Evolutionary conservation across 2,113 vertebrate species (phyloP), one percentile per base, ranked within the genome.

Genomic region (Candoia aspera): DNA sequence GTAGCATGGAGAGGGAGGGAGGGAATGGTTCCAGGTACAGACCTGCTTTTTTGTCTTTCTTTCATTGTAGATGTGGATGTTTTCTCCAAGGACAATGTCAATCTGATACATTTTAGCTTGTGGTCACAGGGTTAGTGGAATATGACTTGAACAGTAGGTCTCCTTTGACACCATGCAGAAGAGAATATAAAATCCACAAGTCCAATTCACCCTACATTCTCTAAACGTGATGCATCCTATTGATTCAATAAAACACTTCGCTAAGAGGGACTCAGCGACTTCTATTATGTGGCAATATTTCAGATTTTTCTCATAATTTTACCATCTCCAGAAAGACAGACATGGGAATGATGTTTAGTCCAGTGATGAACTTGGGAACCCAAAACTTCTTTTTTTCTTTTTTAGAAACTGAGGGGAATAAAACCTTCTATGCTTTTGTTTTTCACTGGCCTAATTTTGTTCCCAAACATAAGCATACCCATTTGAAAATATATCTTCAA

Each of bases 401-500:
- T 93, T 95, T 94, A 89, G 90, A 55, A 68, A 92, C 93, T 6
- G 21, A 60, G 55, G 11, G 2, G 46, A 54, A 42, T 79, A 9
- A 79, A 42, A 79, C 17, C 6, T 42, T 60, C 4, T 42, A 24
- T 95, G 87, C 86, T 60, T 33, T 33, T 60, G 83, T 86, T 95
- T 96, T 95, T 91, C 49, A 64, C 57, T 95, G 96, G 95, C 95
- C 94, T 96, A 95, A 96, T 97, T 96, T 97, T 95, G 88, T 96
- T 96, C 95, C 96, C 96, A 96, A 97, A 96, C 93, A 95, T 95
- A 96, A 97, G 96, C 95, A 97, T 92, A 96, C 96, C 97, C 95
- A 96, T 96, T 97, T 98, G 95, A 96, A 98, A 97, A 97, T 96
- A 95, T 55, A 93, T 97, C 97, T 97, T 98, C 97, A 98, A 97